phyloP scores from a whole-genome alignment of 2,113 vertebrate genomes.

The Corvus hawaiiensis region DNA sequence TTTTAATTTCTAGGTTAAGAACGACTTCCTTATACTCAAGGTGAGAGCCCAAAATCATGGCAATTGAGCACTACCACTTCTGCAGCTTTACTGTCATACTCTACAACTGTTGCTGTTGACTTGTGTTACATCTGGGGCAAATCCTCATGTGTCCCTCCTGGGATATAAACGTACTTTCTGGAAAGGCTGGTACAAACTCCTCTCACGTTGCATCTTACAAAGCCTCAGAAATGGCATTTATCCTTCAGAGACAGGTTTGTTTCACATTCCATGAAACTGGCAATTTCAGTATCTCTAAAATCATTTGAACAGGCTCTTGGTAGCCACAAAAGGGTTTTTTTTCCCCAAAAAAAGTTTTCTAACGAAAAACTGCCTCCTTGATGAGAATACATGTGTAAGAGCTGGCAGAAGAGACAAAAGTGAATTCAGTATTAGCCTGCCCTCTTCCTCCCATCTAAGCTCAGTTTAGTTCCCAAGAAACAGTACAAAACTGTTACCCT shows the following conservation, averaged over 20 bases:
- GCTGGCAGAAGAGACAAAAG: neutral
- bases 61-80: neutral
- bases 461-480: neutral
- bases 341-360: neutral
- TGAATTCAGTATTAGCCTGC: neutral
- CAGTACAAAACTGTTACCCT: neutral
- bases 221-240: neutral
- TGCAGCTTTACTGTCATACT: neutral
- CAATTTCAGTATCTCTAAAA: neutral
- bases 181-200: neutral
- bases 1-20: neutral
- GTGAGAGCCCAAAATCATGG: neutral
- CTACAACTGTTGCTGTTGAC: neutral
- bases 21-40: neutral
- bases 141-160: accelerated
- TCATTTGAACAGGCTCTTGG: neutral
- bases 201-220: neutral
- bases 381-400: neutral
- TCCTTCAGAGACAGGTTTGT: neutral
- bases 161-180: neutral
- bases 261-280: neutral
- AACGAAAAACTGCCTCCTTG: neutral
- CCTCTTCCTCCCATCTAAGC: neutral
- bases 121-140: neutral
- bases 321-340: neutral